Evolutionary conservation across 2,888 invertebrate genomes (phyloP), one percentile per base, ranked within the genome.

Genomic region (Protodeltote pygarga): DNA sequence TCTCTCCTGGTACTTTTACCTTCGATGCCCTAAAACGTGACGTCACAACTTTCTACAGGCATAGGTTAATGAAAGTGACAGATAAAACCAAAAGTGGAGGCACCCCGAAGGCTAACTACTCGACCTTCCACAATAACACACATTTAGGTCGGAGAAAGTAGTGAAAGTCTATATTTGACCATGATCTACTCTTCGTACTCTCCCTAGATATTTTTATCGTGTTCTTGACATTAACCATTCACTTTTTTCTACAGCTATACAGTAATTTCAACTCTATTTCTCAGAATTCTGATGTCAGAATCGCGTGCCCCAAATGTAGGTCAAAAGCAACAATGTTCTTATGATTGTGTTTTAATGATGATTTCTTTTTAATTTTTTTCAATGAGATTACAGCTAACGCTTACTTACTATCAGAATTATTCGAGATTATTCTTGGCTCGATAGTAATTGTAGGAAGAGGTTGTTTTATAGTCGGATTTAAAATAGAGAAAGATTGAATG

Each of bases 81-180:
- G 81, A 84, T 81, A 86, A 88, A 89, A 89, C 71, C 67, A 87
- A 87, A 80, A 87, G 88, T 88, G 81, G 16, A 11, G 29, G 40
- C 74, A 83, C 83, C 88, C 86, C 65, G 85, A 87, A 88, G 89
- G 90, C 77, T 85, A 62, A 38, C 76, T 47, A 65, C 74, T 75
- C 77, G 83, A 86, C 89, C 88, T 88, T 82, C 84, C 77, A 81
- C 85, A 85, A 82, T 71, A n/a, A 72, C 69, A 47, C 70, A 51
- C 61, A 84, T 79, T 83, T 85, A 79, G 86, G 89, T 80, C 87
- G 54, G 83, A 80, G 90, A 90, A 90, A 91, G 83, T 74, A 82
- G 89, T 79, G 89, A 90, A 89, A 90, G 89, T 85, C 59, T 75
- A 73, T 73, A 77, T 81, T 78, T 83, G 85, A 78, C 85, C 87